These are phyloP conservation scores for Micromys minutus DNA, from an alignment of 2,113 vertebrate species.

Conservation along the genomic window DNA sequence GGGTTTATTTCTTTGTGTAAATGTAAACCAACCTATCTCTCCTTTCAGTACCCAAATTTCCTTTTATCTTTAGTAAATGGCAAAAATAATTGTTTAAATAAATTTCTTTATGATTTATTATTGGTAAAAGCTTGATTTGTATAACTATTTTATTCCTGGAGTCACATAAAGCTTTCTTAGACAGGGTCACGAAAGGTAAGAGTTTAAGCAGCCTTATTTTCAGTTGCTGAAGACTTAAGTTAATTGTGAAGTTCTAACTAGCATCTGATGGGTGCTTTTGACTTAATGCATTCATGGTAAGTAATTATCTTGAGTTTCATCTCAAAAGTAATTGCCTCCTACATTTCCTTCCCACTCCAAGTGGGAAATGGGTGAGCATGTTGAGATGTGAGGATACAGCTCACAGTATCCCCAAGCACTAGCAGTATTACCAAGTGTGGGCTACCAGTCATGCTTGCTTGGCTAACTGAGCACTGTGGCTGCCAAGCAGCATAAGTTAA, in stretches of 20 bases:
- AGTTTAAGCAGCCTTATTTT: not conserved
- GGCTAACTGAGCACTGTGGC: not conserved
- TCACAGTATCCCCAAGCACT: not conserved
- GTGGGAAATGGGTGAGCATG: not conserved
- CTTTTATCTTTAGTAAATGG: not conserved
- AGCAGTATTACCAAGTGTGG: not conserved
- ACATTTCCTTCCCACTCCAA: not conserved
- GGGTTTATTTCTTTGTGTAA: not conserved
- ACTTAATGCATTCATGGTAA: not conserved
- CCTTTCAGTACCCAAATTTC: not conserved
- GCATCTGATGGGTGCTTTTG: not conserved
- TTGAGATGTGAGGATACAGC: not conserved
- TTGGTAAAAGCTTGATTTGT: not conserved
- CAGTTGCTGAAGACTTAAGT: not conserved
- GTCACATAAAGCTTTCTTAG: not conserved
- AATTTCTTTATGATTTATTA: not conserved
- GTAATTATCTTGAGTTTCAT: constrained; percentile 4
- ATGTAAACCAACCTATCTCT: not conserved
- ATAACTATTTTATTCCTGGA: not conserved
- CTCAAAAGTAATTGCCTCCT: not conserved
- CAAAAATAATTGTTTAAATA: not conserved
- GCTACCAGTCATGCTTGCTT: not conserved
- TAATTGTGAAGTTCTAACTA: not conserved
- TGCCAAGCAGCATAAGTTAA: not conserved
- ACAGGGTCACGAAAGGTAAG: not conserved